These are phyloP conservation scores for Amblyraja radiata DNA, from an alignment of 2,797 vertebrate species.

Conservation along the genomic window DNA sequence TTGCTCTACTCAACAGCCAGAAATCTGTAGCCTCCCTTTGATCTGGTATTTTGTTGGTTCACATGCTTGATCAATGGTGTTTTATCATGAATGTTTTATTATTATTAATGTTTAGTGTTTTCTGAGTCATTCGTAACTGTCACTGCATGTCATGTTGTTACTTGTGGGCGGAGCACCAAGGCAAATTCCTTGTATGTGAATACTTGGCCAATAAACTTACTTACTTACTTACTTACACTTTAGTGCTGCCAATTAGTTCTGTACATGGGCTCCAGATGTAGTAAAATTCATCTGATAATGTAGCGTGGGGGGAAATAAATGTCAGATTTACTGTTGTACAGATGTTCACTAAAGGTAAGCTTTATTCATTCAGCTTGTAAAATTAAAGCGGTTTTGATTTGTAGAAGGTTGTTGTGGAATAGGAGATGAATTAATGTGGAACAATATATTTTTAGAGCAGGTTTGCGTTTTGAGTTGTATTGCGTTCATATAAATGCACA, in stretches of 20 bases:
- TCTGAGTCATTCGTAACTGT: no score
- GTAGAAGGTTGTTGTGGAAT: background rate
- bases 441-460: background rate
- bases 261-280: background rate
- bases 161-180: no score
- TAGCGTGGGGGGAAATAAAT: background rate
- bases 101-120: no score
- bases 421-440: background rate
- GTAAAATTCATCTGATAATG: background rate
- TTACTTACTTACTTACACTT: no score
- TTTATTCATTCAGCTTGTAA: background rate
- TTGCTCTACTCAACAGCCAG: no score
- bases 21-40: no score
- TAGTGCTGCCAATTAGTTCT: background rate
- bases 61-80: no score
- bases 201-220: no score
- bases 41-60: no score
- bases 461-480: background rate
- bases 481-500: background rate
- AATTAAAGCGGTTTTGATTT: background rate
- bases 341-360: background rate
- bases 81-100: no score
- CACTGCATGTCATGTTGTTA: no score
- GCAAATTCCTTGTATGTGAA: no score
- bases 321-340: background rate